Evolutionary conservation across 2,113 vertebrate species (phyloP), one percentile per base, ranked within the genome.

Genomic region (Micromys minutus): DNA sequence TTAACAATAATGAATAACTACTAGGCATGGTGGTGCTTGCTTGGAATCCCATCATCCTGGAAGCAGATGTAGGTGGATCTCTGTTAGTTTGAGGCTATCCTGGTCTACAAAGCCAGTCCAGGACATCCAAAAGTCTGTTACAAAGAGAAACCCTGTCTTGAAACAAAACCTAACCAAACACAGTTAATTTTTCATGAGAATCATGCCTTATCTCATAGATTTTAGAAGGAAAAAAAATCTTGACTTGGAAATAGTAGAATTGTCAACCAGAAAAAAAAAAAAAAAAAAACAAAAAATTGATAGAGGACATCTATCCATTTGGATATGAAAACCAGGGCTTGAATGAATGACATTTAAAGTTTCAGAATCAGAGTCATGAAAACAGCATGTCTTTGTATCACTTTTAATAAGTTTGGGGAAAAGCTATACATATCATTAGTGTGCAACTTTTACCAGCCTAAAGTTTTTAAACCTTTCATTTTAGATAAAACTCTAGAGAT

Each of bases 111-210:
- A 63, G 24, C 24, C 26, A 63, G 61, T 29, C 61, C 24, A 29
- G 24, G 61, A 63, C 8, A 63, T 29, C 61, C 2, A 61, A 61
- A 22, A 61, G 22, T 61, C 22, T 61, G 59, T 26, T 24, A 24
- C 22, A 61, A 21, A 61, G 59, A 61, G 59, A 61, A 61, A 61
- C 59, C 22, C 59, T 61, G 7, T 61, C 22, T 89, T 45, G 29
- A 19, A 3, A 89, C 13, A 61, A 1, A 26, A 61, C 8, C 21
- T 77, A 86, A 47, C 1, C 1, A 24, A 76, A 50, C 24, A 24
- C 63, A 67, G 31, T 11, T 88, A 39, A 86, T 91, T 94, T 96
- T 8, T 63, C 15, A 69, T 59, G n/a, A 84, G 47, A 92, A 85
- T 52, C 39, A 9, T 8, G 3, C 34, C 55, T 61, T 87, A 31